A percentile compares a stretch with the other conserved stretches of the same genome.
These are phyloP conservation scores for Asarcornis scutulata DNA, from an alignment of 2,113 vertebrate genomes.

Conservation along the genomic window DNA sequence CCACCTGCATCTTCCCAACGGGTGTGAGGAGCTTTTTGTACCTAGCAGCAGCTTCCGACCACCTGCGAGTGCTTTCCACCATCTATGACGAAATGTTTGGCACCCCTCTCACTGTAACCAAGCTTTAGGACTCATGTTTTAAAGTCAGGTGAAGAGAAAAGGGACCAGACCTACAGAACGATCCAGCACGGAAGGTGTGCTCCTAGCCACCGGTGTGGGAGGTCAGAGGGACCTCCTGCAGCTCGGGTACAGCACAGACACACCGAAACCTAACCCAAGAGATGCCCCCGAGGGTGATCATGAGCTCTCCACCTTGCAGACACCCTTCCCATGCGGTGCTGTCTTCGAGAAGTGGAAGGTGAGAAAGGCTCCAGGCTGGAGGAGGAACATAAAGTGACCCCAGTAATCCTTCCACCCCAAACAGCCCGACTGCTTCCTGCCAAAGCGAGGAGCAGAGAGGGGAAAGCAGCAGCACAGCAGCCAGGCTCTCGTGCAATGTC, in stretches of 20 bases:
- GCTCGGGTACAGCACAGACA: neutral
- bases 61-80: neutral
- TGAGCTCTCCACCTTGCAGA: neutral
- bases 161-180: neutral
- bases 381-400: neutral
- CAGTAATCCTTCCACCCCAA: neutral
- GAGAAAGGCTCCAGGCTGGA: neutral
- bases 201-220: neutral
- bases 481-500: constrained; percentile 65
- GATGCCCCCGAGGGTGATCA: neutral
- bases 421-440: neutral
- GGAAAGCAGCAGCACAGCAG: constrained; percentile 18
- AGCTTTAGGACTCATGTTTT: neutral
- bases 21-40: neutral
- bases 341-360: neutral
- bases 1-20: neutral
- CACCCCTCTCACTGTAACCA: neutral
- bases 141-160: neutral
- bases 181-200: neutral
- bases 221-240: neutral
- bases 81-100: neutral
- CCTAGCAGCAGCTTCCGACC: neutral
- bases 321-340: neutral
- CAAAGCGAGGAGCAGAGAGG: neutral
- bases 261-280: neutral